Evolutionary conservation across 2,113 vertebrate species (phyloP), one percentile per base, ranked within the genome.

Genomic region (Naja naja): DNA sequence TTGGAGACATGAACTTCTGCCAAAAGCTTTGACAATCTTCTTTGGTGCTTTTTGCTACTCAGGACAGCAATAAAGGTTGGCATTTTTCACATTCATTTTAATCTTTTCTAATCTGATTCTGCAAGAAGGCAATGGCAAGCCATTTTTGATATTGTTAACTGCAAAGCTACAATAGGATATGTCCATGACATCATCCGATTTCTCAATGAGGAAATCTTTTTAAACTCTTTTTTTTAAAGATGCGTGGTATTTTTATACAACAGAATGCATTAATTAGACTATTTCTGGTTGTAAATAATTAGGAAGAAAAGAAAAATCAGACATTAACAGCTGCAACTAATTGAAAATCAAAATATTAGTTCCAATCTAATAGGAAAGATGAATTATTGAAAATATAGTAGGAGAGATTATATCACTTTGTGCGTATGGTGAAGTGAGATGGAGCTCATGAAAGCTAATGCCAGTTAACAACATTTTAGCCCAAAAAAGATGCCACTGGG

Each of bases 101-200:
- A 74, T 88, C 58, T 69, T 14, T 5, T 69, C 58, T 74, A 92
- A 54, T 92, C 58, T 43, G 87, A 18, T 74, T 92, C 88, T 92
- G 74, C 74, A 81, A 43, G 5, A 43, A 81, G 34, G 34, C 74
- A 81, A 43, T 43, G 34, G 74, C 74, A 81, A 81, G 18, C 34
- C 18, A 81, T 43, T 81, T 81, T 43, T 22, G 34, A 69, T 43
- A 81, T 81, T 81, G 74, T 81, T 81, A 81, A 39, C 74, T 43
- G 18, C 20, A 81, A 18, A 81, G 3, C 34, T 81, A 81, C 7
- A 43, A 43, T 81, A 43, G 7, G 7, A 81, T 43, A 43, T 81
- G 18, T 22, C 74, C 74, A 43, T 43, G 74, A 81, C 39, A 22
- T 39, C 34, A 81, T 43, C 18, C 34, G 9, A 22, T 43, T 39